phyloP scores from a whole-genome alignment of 2,888 invertebrate species.

The Aspidiotus rigidus region DNA sequence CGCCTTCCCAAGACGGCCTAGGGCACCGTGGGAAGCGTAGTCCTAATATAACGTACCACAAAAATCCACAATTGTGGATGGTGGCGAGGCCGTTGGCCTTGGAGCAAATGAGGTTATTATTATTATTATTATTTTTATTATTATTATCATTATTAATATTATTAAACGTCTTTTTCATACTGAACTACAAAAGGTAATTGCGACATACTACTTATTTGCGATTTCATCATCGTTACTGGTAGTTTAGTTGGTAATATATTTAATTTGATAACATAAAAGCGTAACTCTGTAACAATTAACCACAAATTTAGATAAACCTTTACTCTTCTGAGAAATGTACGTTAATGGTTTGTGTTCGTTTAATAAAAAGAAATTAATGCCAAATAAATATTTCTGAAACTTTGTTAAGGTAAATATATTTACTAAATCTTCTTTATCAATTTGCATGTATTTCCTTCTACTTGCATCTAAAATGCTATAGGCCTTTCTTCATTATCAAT shows the following conservation, averaged over 20 bases:
- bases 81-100: no score
- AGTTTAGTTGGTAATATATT: neutral
- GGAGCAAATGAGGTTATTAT: no score
- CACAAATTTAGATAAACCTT: constrained; percentile 13
- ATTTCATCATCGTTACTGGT: neutral
- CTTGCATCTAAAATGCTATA: constrained; percentile 37
- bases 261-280: neutral
- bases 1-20: no score
- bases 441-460: constrained; percentile 39
- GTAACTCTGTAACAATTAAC: neutral
- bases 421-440: constrained; percentile 39
- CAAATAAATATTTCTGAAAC: constrained; percentile 38
- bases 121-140: no score
- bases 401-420: constrained; percentile 39
- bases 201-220: neutral
- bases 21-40: no score
- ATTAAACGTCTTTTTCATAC: neutral
- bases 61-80: no score
- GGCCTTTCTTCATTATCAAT: constrained; percentile 36
- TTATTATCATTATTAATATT: no score
- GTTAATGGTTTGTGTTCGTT: constrained; percentile 44
- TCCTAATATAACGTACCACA: no score
- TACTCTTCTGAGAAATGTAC: constrained; percentile 39
- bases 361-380: constrained; percentile 38
- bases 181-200: neutral